Evolutionary conservation across 2,113 vertebrate genomes (phyloP), one percentile per base, ranked within the genome.

Genomic region (Xiphophorus maculatus): DNA sequence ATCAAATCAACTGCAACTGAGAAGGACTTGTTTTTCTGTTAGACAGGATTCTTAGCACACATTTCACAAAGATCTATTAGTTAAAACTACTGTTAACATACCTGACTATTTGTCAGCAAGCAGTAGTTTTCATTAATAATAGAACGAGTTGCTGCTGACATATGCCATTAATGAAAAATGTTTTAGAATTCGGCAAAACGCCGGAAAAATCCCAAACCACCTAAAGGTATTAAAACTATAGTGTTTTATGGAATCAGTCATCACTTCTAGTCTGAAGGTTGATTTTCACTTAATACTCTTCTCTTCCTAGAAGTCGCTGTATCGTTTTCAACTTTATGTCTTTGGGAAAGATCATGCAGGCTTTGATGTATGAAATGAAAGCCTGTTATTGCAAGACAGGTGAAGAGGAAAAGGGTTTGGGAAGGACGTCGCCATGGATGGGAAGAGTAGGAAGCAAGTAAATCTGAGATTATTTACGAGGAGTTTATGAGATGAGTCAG

Each of bases 301-400:
- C 35, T 35, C 35, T 35, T 67, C 82, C 75, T 82, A 79, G 84
- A 74, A 27, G 87, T 73, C 71, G 40, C 67, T 11, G 35, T 83
- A 84, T 91, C 82, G 74, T 80, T 84, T 89, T 90, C 79, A 80
- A 79, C 69, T 71, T 33, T 58, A 78, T 67, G 4, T 44, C 14
- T 44, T 44, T 44, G 42, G 42, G 42, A 44, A 15, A 60, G 63
- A 68, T 67, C 67, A 80, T 74, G 68, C 76, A 90, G 30, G 77
- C 74, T 76, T 80, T 84, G 51, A 35, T 35, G 35, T 35, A 9
- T 35, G 1, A 9, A 8, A 35, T 35, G 33, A 9, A 35, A 35
- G 8, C 33, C 33, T 35, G 8, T 35, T 35, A 76, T 81, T 66
- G 5, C 33, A 63, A 48, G 73, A 69, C 83, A 84, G 84, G 80